Base-by-base conservation (phyloP, 2,113 vertebrate genomes). In the Myrmophylax atrothorax region DNA sequence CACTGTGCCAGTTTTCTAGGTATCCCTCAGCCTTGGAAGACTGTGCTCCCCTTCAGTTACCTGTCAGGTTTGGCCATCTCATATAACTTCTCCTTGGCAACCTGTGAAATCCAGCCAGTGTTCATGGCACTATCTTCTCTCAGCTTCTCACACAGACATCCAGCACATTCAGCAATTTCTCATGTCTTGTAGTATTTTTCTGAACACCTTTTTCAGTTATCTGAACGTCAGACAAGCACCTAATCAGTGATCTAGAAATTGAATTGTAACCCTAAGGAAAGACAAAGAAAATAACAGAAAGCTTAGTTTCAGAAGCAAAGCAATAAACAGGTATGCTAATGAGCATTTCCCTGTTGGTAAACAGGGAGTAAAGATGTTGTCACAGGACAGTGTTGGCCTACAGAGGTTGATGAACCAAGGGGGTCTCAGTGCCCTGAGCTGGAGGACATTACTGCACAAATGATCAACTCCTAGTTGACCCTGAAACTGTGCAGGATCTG, bases 1-100 rank as follows among this genome's bases (percentile, higher is more conserved):
- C 0, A 0, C 12, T 49, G 26, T 42, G 50, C 35, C 24, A 40
- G 28, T 67, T 91, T 62, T 44, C 19, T 16, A 77, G 13, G 12
- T 28, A 18, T 9, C 29, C 7, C 7, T 77, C 37, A 53, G 19
- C 15, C 23, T 84, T 73, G 13, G 44, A 87, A 68, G 18, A 53
- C 79, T 75, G 56, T 76, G 9, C 24, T 72, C 10, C 13, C 23
- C 3, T 64, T 14, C 24, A 55, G 17, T 44, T 58, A 31, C 50
- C 33, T 38, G 10, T 50, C 44, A 58, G 38, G 26, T 38, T 46
- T 74, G 14, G 4, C 29, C 16, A 12, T 33, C n/a, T 58, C 35
- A 12, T 29, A 5, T 16, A 70, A 18, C 11, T 86, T 53, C 67
- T 64, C 11, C 29, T 66, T 37, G 44, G 31, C 19, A 66, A 56